Evolutionary conservation across 2,888 invertebrate genomes (phyloP).

Genomic region (Agriopis leucophaearia): DNA sequence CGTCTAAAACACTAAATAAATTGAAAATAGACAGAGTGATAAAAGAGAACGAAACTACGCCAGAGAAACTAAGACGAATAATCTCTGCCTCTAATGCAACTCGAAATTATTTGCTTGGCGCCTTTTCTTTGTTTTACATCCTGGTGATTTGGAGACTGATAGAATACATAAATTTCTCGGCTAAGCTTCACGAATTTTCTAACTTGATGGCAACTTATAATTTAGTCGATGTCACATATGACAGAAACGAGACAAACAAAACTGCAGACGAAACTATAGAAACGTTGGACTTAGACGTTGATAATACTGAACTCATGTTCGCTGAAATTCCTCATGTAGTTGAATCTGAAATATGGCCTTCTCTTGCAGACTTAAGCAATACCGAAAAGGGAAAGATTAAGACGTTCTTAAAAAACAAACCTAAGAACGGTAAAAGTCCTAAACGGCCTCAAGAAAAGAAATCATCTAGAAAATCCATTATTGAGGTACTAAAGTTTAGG

Average conservation of each 20-base stretch:
- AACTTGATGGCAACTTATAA: constrained; percentile 70
- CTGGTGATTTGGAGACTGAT: constrained; percentile 64
- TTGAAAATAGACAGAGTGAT: constrained; percentile 45
- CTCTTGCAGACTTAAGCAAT: constrained; percentile 56
- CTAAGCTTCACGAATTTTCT: constrained; percentile 71
- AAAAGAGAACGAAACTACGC: constrained; percentile 47
- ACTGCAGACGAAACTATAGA: not conserved
- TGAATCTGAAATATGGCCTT: constrained; percentile 59
- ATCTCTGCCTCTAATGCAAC: constrained; percentile 65
- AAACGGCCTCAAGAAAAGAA: not conserved
- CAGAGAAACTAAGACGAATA: constrained; percentile 58
- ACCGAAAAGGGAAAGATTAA: constrained; percentile 55
- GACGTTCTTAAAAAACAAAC: constrained; percentile 53
- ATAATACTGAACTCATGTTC: constrained; percentile 35
- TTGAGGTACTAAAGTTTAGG: not conserved
- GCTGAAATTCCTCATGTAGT: constrained; percentile 45
- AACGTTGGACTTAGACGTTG: not conserved
- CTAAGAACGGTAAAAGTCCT: constrained; percentile 43
- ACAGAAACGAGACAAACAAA: not conserved
- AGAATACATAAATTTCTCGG: constrained; percentile 70
- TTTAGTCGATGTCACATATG: constrained; percentile 60
- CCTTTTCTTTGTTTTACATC: constrained; percentile 68
- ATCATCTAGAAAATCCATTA: constrained; percentile 18
- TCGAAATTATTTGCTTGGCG: constrained; percentile 69
- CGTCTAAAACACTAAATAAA: constrained; percentile 58